Percentiles rank a stretch among this genome's conserved stretches.
Evolutionary conservation across 2,888 invertebrate species (phyloP).

Genomic region (Orthosia gracilis): DNA sequence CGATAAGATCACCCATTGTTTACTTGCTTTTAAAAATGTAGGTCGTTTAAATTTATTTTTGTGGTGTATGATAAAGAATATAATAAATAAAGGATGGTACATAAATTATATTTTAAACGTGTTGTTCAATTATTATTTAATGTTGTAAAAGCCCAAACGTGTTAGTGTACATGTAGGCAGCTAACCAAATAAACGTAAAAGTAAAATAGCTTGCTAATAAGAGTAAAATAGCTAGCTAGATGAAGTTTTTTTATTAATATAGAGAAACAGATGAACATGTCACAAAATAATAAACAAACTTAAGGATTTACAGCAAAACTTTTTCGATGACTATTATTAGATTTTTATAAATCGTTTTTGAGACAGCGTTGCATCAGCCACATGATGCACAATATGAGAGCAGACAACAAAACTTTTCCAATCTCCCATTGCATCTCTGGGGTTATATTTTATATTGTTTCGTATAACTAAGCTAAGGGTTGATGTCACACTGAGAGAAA

Average conservation of each 20-base stretch:
- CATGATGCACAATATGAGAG: slow-evolving; percentile 65
- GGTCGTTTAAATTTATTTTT: no score
- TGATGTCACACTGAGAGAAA: neutral
- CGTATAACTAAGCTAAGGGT: slow-evolving; percentile 21
- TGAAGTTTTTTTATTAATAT: neutral
- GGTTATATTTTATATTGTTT: slow-evolving; percentile 72
- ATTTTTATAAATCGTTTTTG: slow-evolving; percentile 44
- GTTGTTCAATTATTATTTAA: slow-evolving; percentile 1
- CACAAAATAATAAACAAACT: slow-evolving; percentile 11
- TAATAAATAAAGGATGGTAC: no score
- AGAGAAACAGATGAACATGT: neutral
- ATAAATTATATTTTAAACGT: neutral
- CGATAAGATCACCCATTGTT: no score
- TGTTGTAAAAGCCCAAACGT: slow-evolving; percentile 1
- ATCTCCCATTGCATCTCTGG: slow-evolving; percentile 76
- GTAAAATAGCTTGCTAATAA: no score
- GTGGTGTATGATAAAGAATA: no score
- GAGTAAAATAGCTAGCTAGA: no score
- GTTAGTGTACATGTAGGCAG: neutral
- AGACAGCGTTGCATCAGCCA: slow-evolving; percentile 53
- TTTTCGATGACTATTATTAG: slow-evolving; percentile 39
- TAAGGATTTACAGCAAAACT: slow-evolving; percentile 11
- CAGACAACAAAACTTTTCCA: slow-evolving; percentile 75
- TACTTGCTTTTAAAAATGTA: no score
- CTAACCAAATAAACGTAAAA: neutral